Percentiles rank a stretch among this genome's conserved stretches.
These are phyloP conservation scores for Cylindroiulus punctatus DNA, from an alignment of 2,888 invertebrate genomes.

Conservation along the genomic window DNA sequence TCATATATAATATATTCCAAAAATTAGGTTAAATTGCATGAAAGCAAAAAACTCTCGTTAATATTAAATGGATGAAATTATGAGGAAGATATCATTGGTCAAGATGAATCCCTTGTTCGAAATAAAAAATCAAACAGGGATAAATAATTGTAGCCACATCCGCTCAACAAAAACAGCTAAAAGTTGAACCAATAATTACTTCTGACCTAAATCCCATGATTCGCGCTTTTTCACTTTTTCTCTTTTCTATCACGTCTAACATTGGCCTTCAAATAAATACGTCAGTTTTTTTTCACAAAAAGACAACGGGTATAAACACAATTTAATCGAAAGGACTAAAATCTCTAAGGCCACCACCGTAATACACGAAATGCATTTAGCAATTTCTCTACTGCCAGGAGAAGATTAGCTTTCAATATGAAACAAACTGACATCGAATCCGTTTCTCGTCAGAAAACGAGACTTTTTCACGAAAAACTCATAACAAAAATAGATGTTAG, in stretches of 20 bases:
- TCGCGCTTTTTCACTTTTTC: neutral
- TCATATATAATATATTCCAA: neutral
- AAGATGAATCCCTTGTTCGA: neutral
- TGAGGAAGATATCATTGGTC: neutral
- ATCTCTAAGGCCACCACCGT: slow-evolving; percentile 12
- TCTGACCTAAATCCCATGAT: slow-evolving; percentile 34
- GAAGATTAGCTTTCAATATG: slow-evolving; percentile 31
- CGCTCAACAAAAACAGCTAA: neutral
- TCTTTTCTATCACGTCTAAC: neutral
- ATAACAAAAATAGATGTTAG: neutral
- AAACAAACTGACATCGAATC: slow-evolving; percentile 30
- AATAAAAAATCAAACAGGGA: neutral
- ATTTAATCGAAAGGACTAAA: slow-evolving; percentile 23
- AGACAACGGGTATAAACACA: neutral
- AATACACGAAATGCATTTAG: neutral
- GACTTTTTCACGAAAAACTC: slow-evolving; percentile 7
- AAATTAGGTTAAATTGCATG: neutral
- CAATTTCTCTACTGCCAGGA: neutral
- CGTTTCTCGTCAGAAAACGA: slow-evolving; percentile 16
- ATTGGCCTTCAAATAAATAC: slow-evolving; percentile 23
- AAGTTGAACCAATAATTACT: slow-evolving; percentile 33
- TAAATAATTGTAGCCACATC: slow-evolving; percentile 27
- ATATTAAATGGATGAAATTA: neutral
- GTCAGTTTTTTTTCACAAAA: neutral
- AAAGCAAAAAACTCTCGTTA: neutral